Evolutionary conservation across 2,797 vertebrate species (phyloP).

Genomic region (Trachurus trachurus): DNA sequence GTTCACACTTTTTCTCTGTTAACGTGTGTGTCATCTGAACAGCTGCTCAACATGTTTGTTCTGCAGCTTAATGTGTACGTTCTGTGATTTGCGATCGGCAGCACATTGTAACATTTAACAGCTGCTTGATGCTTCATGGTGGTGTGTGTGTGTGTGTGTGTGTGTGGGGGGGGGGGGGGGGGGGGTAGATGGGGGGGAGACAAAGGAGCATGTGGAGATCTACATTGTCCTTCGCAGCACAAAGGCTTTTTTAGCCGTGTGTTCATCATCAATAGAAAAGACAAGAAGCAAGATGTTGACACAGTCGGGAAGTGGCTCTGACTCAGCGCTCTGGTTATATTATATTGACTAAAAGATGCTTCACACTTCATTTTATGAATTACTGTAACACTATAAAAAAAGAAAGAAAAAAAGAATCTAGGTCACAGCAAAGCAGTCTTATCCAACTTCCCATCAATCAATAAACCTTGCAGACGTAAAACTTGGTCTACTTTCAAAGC

Average conservation of each 20-base stretch:
- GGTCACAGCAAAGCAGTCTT: neutral
- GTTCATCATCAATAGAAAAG: constrained; percentile 1
- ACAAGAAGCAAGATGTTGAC: constrained; percentile 7
- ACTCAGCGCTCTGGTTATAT: neutral
- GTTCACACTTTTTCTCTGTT: constrained; percentile 22
- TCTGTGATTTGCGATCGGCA: constrained; percentile 40
- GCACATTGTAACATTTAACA: constrained; percentile 39
- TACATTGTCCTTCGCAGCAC: constrained; percentile 14
- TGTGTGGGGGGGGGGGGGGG: too few relatives aligned
- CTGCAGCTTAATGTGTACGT: constrained; percentile 15
- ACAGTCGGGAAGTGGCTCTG: neutral
- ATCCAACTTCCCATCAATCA: neutral
- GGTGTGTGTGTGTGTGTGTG: too few relatives aligned
- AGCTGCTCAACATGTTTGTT: constrained; percentile 38
- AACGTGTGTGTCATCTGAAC: constrained; percentile 41
- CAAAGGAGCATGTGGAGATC: constrained; percentile 33
- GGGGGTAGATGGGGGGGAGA: neutral
- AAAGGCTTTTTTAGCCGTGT: neutral
- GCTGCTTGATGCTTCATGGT: constrained; percentile 25
- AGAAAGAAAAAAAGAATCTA: neutral
- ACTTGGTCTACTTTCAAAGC: too few relatives aligned
- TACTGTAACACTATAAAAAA: neutral
- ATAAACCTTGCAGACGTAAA: too few relatives aligned
- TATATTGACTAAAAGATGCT: neutral
- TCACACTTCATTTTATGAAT: neutral